These are phyloP conservation scores for Esox niger DNA, from an alignment of 2,113 vertebrate genomes.

Conservation along the genomic window DNA sequence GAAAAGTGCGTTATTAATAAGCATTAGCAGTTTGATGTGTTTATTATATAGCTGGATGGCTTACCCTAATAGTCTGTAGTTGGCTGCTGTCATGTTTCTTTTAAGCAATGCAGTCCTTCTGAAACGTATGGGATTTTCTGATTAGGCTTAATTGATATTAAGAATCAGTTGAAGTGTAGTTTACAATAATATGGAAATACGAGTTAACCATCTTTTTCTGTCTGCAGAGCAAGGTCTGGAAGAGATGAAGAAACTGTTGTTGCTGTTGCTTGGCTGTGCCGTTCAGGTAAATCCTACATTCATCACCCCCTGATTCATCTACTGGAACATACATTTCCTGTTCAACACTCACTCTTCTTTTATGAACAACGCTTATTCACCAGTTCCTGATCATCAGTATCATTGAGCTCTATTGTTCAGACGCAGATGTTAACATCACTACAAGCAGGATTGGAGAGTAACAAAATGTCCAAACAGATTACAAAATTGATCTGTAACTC, in stretches of 20 bases:
- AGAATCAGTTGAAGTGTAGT: no score
- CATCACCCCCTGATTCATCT: not conserved
- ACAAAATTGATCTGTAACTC: no score
- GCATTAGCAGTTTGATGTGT: no score
- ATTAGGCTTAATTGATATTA: no score
- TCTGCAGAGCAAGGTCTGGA: conserved; percentile 88
- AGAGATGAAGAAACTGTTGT: conserved; percentile 90
- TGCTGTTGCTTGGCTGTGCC: conserved; percentile 93
- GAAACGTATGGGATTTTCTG: no score
- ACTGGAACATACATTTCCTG: not conserved
- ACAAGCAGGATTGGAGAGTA: no score
- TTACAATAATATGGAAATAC: not conserved
- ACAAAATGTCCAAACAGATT: no score
- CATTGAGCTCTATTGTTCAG: conserved; percentile 20
- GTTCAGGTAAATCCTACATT: conserved; percentile 84
- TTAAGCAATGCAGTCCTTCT: no score
- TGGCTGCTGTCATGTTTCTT: no score
- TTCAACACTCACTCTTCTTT: not conserved
- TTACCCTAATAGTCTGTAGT: no score
- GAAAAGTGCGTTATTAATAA: no score
- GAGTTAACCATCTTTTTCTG: conserved; percentile 25
- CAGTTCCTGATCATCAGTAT: not conserved
- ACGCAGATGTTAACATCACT: not conserved
- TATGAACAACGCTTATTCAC: conserved; percentile 28
- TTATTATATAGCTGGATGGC: no score